These are phyloP conservation scores for Dolichotis patagonum DNA, from an alignment of 2,113 vertebrate species.

Conservation along the genomic window DNA sequence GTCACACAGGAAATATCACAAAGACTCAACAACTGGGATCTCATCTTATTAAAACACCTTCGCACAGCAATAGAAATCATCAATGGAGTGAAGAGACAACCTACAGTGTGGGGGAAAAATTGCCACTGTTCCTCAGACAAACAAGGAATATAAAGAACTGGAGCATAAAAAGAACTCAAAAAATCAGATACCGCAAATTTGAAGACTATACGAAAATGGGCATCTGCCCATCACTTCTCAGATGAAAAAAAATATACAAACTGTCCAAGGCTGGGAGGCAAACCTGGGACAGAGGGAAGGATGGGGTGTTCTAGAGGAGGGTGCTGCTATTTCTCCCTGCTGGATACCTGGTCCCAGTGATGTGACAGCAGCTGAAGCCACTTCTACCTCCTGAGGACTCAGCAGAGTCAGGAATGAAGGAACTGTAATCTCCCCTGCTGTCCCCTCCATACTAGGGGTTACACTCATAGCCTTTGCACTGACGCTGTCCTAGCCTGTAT, in stretches of 20 bases:
- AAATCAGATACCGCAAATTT: background rate
- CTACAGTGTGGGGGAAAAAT: background rate
- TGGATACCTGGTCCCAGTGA: background rate
- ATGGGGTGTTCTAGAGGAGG: background rate
- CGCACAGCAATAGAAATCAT: background rate
- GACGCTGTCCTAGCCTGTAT: background rate
- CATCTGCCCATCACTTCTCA: background rate
- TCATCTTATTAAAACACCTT: background rate
- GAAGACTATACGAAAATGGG: background rate
- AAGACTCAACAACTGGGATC: background rate
- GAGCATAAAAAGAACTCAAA: background rate
- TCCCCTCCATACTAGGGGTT: too few species aligned
- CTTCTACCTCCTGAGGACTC: background rate
- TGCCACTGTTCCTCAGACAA: background rate
- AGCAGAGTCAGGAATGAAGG: background rate
- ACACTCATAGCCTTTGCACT: background rate
- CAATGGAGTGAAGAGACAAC: background rate
- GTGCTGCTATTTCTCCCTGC: fast-evolving
- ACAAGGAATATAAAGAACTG: background rate
- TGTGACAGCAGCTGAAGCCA: background rate
- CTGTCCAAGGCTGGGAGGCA: background rate
- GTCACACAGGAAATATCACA: background rate
- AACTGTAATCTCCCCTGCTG: too few species aligned
- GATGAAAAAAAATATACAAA: background rate
- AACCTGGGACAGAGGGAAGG: background rate